Conservation (phyloP, 2,113 vertebrate species). For the Melanostigma gelatinosum region DNA sequence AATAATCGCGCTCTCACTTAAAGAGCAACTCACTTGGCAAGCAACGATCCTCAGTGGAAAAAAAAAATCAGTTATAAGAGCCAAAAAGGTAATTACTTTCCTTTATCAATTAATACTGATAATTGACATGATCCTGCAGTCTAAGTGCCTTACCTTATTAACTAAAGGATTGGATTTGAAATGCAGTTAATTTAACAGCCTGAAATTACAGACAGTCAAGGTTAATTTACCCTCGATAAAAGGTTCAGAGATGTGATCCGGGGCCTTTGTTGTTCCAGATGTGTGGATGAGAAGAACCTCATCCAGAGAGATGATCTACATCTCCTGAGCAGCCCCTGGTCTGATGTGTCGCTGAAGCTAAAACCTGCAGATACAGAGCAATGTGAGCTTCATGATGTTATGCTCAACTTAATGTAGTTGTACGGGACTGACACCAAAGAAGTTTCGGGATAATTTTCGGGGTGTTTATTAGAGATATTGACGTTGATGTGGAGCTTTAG, state of each 20-base stretch:
- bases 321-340: constrained; percentile 8
- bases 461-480: constrained; percentile 23
- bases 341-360: constrained; percentile 5
- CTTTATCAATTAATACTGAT: background rate
- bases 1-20: background rate
- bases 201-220: constrained; percentile 6
- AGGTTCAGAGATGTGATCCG: constrained; percentile 30
- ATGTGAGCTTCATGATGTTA: constrained; percentile 1
- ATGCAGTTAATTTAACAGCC: background rate
- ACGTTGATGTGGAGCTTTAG: background rate
- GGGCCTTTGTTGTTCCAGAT: constrained; percentile 44
- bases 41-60: background rate
- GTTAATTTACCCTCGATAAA: constrained; percentile 21
- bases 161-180: constrained; percentile 4
- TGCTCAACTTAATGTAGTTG: background rate
- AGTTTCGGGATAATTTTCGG: background rate
- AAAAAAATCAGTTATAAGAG: background rate
- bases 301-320: constrained; percentile 46
- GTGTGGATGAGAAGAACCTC: constrained; percentile 36
- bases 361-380: constrained; percentile 18
- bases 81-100: background rate
- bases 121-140: background rate
- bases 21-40: background rate
- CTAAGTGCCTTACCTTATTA: background rate
- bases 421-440: background rate